Conservation (phyloP, 2,888 invertebrate species). For the Cynaeus angustus region DNA sequence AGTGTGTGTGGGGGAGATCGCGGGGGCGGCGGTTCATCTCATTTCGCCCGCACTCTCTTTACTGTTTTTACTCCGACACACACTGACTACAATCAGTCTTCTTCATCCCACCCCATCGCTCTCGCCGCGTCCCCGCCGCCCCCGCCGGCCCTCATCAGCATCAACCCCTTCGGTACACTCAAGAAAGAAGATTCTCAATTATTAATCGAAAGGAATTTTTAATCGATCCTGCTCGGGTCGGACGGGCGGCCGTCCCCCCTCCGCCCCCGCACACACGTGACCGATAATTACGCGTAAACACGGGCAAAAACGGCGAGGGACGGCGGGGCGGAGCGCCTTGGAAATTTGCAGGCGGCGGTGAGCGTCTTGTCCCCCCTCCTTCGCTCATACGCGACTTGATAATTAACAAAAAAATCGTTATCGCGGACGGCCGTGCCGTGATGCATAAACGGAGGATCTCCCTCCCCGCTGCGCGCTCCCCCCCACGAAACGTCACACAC, state of each 20-base stretch:
- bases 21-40: conserved; percentile 75
- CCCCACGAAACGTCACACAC: conserved; percentile 60
- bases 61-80: conserved; percentile 71
- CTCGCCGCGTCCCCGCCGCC: conserved; percentile 61
- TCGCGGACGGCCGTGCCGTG: conserved; percentile 71
- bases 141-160: conserved; percentile 64
- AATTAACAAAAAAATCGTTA: conserved; percentile 73
- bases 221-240: conserved; percentile 64
- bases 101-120: conserved; percentile 54
- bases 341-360: conserved; percentile 49
- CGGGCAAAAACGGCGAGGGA: conserved; percentile 31
- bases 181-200: conserved; percentile 70
- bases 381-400: conserved; percentile 72
- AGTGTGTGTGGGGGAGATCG: conserved; percentile 54
- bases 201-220: conserved; percentile 71
- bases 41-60: conserved; percentile 80
- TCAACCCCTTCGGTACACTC: conserved; percentile 69
- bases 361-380: conserved; percentile 53
- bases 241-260: conserved; percentile 18
- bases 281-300: conserved; percentile 47
- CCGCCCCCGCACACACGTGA: conserved; percentile 37
- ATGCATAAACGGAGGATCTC: conserved; percentile 71
- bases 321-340: conserved; percentile 38
- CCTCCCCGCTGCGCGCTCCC: conserved; percentile 58
- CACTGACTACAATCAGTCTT: conserved; percentile 70